Evolutionary conservation across 2,888 invertebrate genomes (phyloP).

Genomic region (Resseliella maxima): DNA sequence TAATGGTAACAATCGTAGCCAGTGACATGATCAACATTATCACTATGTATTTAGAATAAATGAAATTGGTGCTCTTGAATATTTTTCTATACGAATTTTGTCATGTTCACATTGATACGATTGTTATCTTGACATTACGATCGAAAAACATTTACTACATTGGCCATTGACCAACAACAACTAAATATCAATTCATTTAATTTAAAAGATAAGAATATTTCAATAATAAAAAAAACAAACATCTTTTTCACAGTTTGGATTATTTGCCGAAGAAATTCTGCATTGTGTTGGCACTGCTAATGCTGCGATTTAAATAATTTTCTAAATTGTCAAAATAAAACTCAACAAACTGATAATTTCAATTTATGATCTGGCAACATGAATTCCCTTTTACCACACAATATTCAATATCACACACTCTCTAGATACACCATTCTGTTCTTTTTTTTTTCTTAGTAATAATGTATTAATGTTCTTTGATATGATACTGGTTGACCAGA

Average conservation of each 20-base stretch:
- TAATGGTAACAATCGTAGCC: not conserved
- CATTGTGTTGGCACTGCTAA: not conserved
- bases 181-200: too few species aligned
- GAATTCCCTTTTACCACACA: not conserved
- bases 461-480: too few species aligned
- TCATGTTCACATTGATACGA: conserved; percentile 36
- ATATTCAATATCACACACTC: not conserved
- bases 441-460: too few species aligned
- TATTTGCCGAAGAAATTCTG: too few species aligned
- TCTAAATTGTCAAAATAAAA: conserved; percentile 6
- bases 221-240: too few species aligned
- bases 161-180: too few species aligned
- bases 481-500: too few species aligned
- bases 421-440: too few species aligned
- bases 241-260: too few species aligned
- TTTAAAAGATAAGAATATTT: too few species aligned
- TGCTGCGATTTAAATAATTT: not conserved
- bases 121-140: not conserved
- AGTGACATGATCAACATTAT: conserved; percentile 1
- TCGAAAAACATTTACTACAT: too few species aligned
- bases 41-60: not conserved
- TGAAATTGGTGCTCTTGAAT: conserved; percentile 28
- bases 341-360: conserved; percentile 18
- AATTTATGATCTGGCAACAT: conserved; percentile 5
- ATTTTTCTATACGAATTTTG: not conserved